A percentile compares a stretch with the other conserved stretches of the same genome.
Evolutionary conservation across 2,888 invertebrate genomes (phyloP).

Genomic region (Hyppa rectilinea): DNA sequence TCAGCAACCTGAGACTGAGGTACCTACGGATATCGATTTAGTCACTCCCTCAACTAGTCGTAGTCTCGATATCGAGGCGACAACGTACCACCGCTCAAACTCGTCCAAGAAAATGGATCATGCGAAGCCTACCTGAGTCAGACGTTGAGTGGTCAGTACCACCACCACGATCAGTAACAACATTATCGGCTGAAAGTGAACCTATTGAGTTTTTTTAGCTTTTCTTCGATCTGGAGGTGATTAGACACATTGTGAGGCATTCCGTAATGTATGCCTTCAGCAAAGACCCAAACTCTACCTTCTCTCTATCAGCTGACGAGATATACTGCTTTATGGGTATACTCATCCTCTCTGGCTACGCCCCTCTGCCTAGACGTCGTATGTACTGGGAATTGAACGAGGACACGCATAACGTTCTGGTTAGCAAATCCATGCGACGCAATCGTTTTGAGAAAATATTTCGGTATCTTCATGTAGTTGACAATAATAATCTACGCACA

Average conservation of each 20-base stretch:
- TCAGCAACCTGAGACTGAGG: not conserved
- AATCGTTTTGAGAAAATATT: constrained; percentile 10
- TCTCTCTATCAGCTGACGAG: not conserved
- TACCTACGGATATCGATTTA: too few species aligned
- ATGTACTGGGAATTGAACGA: not conserved
- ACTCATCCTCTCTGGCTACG: not conserved
- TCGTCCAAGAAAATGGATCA: not conserved
- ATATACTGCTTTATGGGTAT: not conserved
- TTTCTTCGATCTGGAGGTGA: not conserved
- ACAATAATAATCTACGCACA: not conserved
- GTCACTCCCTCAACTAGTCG: too few species aligned
- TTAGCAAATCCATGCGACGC: not conserved
- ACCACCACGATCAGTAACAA: not conserved
- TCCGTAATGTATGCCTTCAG: not conserved
- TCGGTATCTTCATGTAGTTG: not conserved
- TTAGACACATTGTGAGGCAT: not conserved
- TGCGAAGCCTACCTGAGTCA: too few species aligned
- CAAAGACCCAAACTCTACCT: not conserved
- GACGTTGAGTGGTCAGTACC: not conserved
- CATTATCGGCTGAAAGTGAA: not conserved
- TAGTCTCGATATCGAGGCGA: too few species aligned
- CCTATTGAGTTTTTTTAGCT: not conserved
- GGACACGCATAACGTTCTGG: not conserved
- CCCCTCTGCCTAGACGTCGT: constrained; percentile 2
- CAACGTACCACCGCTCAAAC: not conserved